Conservation (phyloP, 2,888 invertebrate genomes). For the Balanococcus diminutus region DNA sequence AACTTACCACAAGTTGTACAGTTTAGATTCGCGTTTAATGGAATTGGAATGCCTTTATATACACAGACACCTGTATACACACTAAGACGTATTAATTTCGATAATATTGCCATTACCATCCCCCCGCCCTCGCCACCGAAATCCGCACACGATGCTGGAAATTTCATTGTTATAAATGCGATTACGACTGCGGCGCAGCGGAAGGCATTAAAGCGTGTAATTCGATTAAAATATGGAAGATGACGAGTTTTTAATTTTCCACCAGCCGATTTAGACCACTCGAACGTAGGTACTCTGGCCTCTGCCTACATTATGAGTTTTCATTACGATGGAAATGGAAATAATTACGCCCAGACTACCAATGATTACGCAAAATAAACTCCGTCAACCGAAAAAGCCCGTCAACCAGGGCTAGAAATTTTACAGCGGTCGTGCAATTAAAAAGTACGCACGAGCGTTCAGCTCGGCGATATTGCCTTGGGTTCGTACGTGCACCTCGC, state of each 20-base stretch:
- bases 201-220: slow-evolving; percentile 14
- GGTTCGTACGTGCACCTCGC: not conserved
- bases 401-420: not conserved
- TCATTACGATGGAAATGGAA: not conserved
- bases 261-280: not conserved
- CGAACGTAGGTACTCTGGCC: not conserved
- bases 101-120: not conserved
- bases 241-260: slow-evolving; percentile 8
- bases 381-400: not conserved
- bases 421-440: not conserved
- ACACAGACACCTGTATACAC: not conserved
- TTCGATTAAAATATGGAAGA: slow-evolving; percentile 27
- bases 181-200: not conserved
- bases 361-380: not conserved
- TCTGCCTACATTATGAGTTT: not conserved
- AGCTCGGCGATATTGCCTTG: too few relatives aligned
- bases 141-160: not conserved
- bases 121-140: not conserved
- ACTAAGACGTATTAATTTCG: not conserved
- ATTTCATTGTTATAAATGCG: not conserved
- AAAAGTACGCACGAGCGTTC: not conserved
- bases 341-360: not conserved
- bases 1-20: not conserved
- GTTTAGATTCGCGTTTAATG: not conserved
- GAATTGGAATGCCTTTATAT: not conserved